Percentiles rank a stretch among this genome's conserved stretches.
phyloP scores from a whole-genome alignment of 2,113 vertebrate species.

The Physeter macrocephalus region DNA sequence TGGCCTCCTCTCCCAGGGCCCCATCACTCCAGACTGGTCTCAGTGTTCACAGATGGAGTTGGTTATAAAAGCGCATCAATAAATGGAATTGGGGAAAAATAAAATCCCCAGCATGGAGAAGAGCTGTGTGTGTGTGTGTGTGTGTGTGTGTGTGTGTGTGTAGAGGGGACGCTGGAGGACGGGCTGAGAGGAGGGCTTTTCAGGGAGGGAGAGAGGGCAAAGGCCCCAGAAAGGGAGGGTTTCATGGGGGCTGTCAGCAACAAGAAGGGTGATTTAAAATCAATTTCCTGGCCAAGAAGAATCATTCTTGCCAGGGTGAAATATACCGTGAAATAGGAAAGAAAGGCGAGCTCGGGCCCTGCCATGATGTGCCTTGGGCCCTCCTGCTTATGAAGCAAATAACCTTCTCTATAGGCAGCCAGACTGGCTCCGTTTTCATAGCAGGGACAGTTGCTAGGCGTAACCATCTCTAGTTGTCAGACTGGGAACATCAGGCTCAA shows the following conservation, averaged over 20 bases:
- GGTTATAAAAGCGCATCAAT: conserved; percentile 40
- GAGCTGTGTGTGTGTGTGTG: not conserved
- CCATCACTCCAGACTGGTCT: not conserved
- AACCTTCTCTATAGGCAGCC: not conserved
- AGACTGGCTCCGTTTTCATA: not conserved
- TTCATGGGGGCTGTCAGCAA: not conserved
- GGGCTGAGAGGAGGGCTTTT: not conserved
- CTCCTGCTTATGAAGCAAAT: conserved; percentile 57
- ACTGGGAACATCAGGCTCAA: not conserved
- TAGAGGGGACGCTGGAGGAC: not conserved
- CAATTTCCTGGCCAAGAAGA: conserved; percentile 61
- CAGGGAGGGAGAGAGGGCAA: not conserved
- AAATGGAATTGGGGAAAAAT: not conserved
- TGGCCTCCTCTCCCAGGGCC: not conserved
- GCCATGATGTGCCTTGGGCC: not conserved
- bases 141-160: not conserved
- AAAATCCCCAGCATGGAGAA: not conserved
- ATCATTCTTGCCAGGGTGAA: conserved; percentile 54
- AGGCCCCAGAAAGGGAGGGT: not conserved
- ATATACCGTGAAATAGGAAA: conserved; percentile 44
- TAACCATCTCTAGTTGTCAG: not conserved
- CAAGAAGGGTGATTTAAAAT: conserved; percentile 60
- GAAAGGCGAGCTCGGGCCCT: not conserved
- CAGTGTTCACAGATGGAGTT: not conserved
- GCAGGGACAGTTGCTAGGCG: not conserved